Evolutionary conservation across 1,140 invertebrate genomes (phyloP), one percentile per base, ranked within the genome.

Genomic region (Drosophila tani): DNA sequence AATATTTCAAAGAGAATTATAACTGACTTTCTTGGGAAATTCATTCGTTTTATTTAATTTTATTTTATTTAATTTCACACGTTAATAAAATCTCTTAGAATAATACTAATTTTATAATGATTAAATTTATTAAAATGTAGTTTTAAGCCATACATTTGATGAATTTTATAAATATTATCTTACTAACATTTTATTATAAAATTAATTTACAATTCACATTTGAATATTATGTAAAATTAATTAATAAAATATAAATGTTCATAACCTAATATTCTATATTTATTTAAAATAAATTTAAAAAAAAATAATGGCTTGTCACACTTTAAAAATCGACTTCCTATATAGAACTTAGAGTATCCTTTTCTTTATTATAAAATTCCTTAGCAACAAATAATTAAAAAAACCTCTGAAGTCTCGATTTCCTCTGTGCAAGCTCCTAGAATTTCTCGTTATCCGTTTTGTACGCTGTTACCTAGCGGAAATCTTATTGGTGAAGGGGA

Each of bases 401-500:
- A 38, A 47, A 24, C 58, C 17, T 27, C 17, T 38, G 35, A 60
- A 66, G 53, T 47, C 49, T 67, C 17, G 40, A 24, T n/a, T 29
- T 21, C 41, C 38, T 27, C 29, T 14, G 14, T 12, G 19, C 11
- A n/a, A 50, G 40, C 24, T 43, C 29, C 62, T 40, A n/a, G 53
- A 41, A 62, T 40, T 49, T 29, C 17, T 38, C 56, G 19, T 24
- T 24, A 17, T 65, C 17, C 40, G n/a, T 45, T 45, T 59, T 57
- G 21, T 64, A 17, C 32, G 15, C 29, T 19, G 41, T 47, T 59
- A 53, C 43, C 69, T 43, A 73, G 65, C 35, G 55, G 46, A 49
- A 53, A 70, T 87, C 79, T 87, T 87, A 87, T 87, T 87, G 83
- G 84, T 63, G 51, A 86, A 82, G 80, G 62, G 60, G 56, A 56